These are phyloP conservation scores for Corbicula japonica DNA, from an alignment of 2,888 invertebrate species.

Conservation along the genomic window DNA sequence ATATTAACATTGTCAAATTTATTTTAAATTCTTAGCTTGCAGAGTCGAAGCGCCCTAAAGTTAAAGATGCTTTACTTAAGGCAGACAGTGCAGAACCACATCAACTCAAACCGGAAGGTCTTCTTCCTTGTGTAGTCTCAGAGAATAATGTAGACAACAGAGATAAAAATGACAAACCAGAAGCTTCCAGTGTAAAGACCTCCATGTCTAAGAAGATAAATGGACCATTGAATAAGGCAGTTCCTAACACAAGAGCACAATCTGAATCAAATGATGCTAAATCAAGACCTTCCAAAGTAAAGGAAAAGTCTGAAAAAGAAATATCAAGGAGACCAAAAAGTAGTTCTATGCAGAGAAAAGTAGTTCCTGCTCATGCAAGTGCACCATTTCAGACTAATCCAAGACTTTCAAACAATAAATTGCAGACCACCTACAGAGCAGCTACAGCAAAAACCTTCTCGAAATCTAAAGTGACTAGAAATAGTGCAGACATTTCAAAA, in stretches of 20 bases:
- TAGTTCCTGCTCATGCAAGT: constrained; percentile 69
- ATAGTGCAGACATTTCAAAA: background rate
- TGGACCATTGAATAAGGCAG: background rate
- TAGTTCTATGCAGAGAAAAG: constrained; percentile 38
- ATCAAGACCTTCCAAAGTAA: constrained; percentile 10
- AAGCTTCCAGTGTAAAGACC: background rate
- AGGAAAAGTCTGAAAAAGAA: too few species aligned
- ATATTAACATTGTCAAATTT: too few species aligned
- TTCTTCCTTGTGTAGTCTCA: too few species aligned
- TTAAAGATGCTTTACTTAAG: too few species aligned
- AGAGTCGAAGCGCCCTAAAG: too few species aligned
- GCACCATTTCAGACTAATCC: constrained; percentile 81
- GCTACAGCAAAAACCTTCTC: constrained; percentile 40
- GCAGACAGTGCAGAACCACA: too few species aligned
- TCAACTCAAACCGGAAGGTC: too few species aligned
- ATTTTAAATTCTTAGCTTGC: too few species aligned
- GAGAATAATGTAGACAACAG: background rate
- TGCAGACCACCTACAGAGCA: constrained; percentile 60
- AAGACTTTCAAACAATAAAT: constrained; percentile 59
- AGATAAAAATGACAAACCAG: background rate
- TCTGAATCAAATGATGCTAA: constrained; percentile 8
- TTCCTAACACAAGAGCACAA: background rate
- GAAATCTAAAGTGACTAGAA: constrained; percentile 16
- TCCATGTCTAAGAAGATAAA: background rate
- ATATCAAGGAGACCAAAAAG: constrained; percentile 38